phyloP scores from a whole-genome alignment of 1,140 invertebrate species.

The Bombus balteatus region DNA sequence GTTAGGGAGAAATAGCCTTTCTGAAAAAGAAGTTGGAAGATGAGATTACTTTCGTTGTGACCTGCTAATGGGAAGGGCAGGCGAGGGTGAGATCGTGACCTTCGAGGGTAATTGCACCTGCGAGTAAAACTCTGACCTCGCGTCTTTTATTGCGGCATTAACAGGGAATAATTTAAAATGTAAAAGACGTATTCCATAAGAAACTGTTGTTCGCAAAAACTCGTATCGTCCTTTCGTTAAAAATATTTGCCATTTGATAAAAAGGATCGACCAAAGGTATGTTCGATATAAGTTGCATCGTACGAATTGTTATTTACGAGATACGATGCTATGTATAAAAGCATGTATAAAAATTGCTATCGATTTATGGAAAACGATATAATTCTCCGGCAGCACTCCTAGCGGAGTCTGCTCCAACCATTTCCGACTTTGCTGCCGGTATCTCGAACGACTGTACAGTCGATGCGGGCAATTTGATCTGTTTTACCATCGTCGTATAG shows the following conservation, averaged over 20 bases:
- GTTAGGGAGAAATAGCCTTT: no score
- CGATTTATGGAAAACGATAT: not conserved
- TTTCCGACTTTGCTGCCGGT: not conserved
- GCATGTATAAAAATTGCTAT: not conserved
- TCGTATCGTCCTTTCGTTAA: no score
- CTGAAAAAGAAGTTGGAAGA: rapidly evolving
- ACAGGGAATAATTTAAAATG: not conserved
- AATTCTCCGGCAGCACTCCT: not conserved
- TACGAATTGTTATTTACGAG: no score
- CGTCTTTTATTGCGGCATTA: rapidly evolving
- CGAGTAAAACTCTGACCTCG: not conserved
- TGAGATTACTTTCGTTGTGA: not conserved
- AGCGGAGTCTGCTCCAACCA: not conserved
- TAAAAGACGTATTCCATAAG: no score
- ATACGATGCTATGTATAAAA: no score
- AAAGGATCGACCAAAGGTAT: no score
- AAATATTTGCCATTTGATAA: no score
- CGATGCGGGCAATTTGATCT: slow-evolving; percentile 13
- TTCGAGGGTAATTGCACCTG: not conserved
- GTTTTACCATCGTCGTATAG: slow-evolving; percentile 40
- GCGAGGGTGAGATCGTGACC: not conserved
- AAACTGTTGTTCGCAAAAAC: not conserved
- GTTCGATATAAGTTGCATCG: no score
- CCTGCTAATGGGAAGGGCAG: no score
- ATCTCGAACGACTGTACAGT: not conserved